These are phyloP conservation scores for Xylocampa areola DNA, from an alignment of 2,888 invertebrate genomes.

Conservation along the genomic window DNA sequence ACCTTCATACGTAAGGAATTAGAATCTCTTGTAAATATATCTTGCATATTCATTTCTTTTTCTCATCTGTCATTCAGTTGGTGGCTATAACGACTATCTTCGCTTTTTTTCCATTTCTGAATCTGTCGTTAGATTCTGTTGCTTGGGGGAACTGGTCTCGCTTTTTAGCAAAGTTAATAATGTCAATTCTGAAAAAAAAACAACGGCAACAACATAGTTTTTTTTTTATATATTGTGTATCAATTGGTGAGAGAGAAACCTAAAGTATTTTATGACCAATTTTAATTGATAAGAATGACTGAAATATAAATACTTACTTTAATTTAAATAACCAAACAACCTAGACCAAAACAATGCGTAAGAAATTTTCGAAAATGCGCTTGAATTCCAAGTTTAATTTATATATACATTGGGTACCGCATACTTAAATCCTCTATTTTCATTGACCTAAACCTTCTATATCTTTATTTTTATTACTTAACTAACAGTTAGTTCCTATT, in stretches of 20 bases:
- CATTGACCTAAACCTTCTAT: not conserved
- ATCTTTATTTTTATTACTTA: conserved; percentile 3
- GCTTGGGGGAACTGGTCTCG: not conserved
- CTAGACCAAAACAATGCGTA: too few species aligned
- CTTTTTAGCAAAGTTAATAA: not conserved
- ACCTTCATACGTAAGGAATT: conserved; percentile 53
- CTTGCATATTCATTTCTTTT: not conserved
- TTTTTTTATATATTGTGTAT: not conserved
- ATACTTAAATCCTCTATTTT: too few species aligned
- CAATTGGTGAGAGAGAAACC: not conserved
- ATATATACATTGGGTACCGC: too few species aligned
- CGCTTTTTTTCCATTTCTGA: not conserved
- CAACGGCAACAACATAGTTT: not conserved
- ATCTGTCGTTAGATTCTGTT: not conserved
- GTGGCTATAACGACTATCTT: not conserved
- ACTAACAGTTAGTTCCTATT: conserved; percentile 34
- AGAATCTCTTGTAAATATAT: conserved; percentile 23
- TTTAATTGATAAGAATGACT: too few species aligned
- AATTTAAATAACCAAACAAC: too few species aligned
- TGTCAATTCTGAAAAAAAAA: not conserved
- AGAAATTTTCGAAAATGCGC: too few species aligned
- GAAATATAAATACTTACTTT: too few species aligned
- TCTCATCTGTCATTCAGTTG: not conserved
- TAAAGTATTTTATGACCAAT: too few species aligned
- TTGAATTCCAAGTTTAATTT: too few species aligned